phyloP scores from a whole-genome alignment of 2,797 vertebrate genomes.

The Typhlichthys eigenmanni region DNA sequence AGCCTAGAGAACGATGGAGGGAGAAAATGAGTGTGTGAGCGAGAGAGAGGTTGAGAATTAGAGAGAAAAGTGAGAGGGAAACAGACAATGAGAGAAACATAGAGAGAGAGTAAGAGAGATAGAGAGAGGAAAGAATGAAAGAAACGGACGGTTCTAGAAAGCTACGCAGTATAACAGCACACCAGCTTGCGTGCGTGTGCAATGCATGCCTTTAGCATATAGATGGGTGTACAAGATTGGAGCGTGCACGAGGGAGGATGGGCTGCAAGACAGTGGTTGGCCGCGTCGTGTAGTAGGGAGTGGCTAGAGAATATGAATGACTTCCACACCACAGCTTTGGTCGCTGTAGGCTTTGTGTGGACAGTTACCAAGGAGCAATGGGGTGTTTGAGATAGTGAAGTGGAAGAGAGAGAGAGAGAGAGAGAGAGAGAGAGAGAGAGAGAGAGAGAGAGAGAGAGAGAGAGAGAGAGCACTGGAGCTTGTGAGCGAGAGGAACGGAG shows the following conservation, averaged over 20 bases:
- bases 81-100: not conserved
- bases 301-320: constrained; percentile 71
- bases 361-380: constrained; percentile 61
- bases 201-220: constrained; percentile 12
- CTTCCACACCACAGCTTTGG: constrained; percentile 55
- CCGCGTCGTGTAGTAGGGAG: constrained; percentile 53
- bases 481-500: constrained; percentile 18
- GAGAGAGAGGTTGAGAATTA: not conserved
- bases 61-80: not conserved
- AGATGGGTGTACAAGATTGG: constrained; percentile 49
- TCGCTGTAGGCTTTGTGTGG: constrained; percentile 60
- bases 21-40: constrained; percentile 2
- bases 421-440: constrained; percentile 42
- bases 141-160: constrained; percentile 23
- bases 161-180: constrained; percentile 25
- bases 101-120: constrained; percentile 1
- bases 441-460: constrained; percentile 22
- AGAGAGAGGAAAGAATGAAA: not conserved
- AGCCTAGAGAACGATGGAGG: too few species aligned
- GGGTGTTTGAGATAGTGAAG: constrained; percentile 53
- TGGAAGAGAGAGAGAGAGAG: constrained; percentile 39
- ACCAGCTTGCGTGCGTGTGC: constrained; percentile 7
- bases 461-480: constrained; percentile 5
- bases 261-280: constrained; percentile 64
- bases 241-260: constrained; percentile 50